A percentile compares a stretch with the other conserved stretches of the same genome.
Evolutionary conservation across 2,888 invertebrate species (phyloP).

Genomic region (Hoplodrina blanda): DNA sequence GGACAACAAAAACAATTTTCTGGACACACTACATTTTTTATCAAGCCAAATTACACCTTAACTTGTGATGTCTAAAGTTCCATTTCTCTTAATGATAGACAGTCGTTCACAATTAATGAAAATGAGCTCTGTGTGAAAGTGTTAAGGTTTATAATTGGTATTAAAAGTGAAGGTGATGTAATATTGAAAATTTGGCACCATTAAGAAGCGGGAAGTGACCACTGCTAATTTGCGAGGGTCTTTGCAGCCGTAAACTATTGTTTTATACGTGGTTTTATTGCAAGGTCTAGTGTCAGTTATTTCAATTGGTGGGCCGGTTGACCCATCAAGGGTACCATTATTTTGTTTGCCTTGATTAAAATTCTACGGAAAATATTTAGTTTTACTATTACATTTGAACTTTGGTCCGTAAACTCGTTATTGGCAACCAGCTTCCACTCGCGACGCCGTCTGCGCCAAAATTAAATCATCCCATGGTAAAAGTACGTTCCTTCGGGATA

Average conservation of each 20-base stretch:
- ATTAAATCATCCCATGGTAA: too few species aligned
- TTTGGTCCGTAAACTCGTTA: slow-evolving; percentile 22
- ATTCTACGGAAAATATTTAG: slow-evolving; percentile 33
- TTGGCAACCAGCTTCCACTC: slow-evolving; percentile 1
- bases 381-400: slow-evolving; percentile 30
- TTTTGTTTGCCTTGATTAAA: slow-evolving; percentile 51
- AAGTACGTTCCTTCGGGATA: too few species aligned
- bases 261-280: slow-evolving; percentile 67
- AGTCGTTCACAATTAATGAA: slow-evolving; percentile 39
- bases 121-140: slow-evolving; percentile 43
- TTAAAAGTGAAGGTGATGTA: slow-evolving; percentile 46
- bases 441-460: too few species aligned
- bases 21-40: slow-evolving; percentile 54
- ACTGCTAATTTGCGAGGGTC: slow-evolving; percentile 81
- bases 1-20: slow-evolving; percentile 72
- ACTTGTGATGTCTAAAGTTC: slow-evolving; percentile 26
- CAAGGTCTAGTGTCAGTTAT: slow-evolving; percentile 57
- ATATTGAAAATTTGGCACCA: slow-evolving; percentile 74
- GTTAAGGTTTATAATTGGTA: slow-evolving; percentile 47
- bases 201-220: slow-evolving; percentile 82
- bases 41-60: slow-evolving; percentile 46
- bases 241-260: slow-evolving; percentile 70
- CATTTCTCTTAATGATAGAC: slow-evolving; percentile 5
- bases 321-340: slow-evolving; percentile 30
- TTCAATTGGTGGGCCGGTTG: slow-evolving; percentile 33